phyloP scores from a whole-genome alignment of 2,888 invertebrate genomes.

The Agriopis aurantiaria region DNA sequence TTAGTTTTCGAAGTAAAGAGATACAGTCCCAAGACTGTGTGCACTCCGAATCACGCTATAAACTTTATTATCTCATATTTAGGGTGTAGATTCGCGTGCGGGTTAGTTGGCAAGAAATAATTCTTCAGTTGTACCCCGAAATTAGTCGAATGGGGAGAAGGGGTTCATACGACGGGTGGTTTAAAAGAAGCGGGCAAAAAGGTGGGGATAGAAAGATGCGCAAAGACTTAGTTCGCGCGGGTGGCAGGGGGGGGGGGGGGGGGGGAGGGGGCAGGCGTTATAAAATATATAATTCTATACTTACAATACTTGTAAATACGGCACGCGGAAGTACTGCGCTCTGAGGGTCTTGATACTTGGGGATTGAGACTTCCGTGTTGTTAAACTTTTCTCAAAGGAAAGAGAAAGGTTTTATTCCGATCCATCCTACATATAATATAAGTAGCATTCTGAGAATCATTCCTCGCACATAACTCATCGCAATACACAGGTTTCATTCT shows the following conservation, averaged over 20 bases:
- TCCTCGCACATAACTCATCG: too few species aligned
- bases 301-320: conserved; percentile 87
- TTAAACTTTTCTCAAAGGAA: background rate
- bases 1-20: conserved; percentile 87
- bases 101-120: conserved; percentile 79
- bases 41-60: conserved; percentile 54
- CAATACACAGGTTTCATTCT: too few species aligned
- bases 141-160: conserved; percentile 86
- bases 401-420: background rate
- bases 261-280: conserved; percentile 75
- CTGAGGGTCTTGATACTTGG: conserved; percentile 63
- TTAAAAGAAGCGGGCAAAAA: conserved; percentile 86
- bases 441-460: too few species aligned
- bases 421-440: too few species aligned
- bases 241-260: conserved; percentile 56
- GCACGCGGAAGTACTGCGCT: conserved; percentile 79
- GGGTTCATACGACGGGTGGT: conserved; percentile 85
- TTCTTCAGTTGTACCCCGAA: conserved; percentile 86
- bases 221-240: conserved; percentile 86
- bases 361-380: conserved; percentile 17
- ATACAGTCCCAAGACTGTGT: conserved; percentile 85
- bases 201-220: conserved; percentile 86
- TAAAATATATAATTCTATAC: conserved; percentile 87
- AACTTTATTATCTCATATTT: conserved; percentile 56
- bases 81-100: conserved; percentile 62